phyloP scores from a whole-genome alignment of 2,797 vertebrate genomes.

The Notolepis coatsorum region DNA sequence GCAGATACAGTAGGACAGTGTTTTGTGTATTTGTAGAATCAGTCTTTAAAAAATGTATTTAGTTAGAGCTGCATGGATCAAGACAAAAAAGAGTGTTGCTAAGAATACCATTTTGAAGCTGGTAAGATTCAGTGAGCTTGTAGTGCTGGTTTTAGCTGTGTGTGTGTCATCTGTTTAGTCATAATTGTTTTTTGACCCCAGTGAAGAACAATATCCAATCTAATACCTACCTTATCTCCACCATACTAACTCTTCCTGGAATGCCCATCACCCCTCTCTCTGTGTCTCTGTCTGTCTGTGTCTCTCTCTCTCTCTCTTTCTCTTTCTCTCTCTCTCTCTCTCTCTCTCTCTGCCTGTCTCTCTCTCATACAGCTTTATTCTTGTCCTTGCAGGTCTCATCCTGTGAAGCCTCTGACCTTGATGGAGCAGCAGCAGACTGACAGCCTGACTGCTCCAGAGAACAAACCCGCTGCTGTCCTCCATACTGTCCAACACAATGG shows the following conservation, averaged over 20 bases:
- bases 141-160: too few relatives aligned
- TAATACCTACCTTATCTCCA: too few relatives aligned
- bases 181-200: neutral
- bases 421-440: slow-evolving; percentile 74
- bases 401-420: slow-evolving; percentile 91
- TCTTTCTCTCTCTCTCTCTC: neutral
- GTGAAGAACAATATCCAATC: too few relatives aligned
- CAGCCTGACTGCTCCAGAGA: slow-evolving; percentile 58
- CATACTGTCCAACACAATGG: slow-evolving; percentile 42
- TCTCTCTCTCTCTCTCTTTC: neutral
- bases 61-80: neutral
- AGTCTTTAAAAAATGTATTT: too few relatives aligned
- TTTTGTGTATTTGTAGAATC: too few relatives aligned
- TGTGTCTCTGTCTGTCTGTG: neutral
- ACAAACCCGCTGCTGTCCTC: slow-evolving; percentile 37
- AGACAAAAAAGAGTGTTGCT: neutral
- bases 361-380: neutral
- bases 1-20: too few relatives aligned
- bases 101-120: neutral
- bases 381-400: slow-evolving; percentile 83
- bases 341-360: neutral
- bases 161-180: neutral
- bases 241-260: neutral
- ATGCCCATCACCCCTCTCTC: neutral
- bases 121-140: neutral